Base-by-base conservation (phyloP, 1,140 invertebrate species). In the Lordiphosa clarofinis region DNA sequence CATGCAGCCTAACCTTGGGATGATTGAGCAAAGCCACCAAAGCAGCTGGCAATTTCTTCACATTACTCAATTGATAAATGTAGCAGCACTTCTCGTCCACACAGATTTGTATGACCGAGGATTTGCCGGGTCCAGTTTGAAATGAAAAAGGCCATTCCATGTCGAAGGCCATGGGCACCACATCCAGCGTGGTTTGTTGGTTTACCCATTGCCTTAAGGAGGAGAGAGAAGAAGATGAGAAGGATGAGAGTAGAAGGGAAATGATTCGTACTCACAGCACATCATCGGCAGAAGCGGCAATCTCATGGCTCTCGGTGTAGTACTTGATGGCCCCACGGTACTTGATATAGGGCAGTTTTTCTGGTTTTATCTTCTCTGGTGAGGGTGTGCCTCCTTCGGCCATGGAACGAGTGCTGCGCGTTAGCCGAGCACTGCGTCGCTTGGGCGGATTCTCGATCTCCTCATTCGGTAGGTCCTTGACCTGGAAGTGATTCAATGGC, bases 81-180 rank as follows among this genome's bases (percentile, higher is more conserved):
- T 92, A 90, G 70, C 92, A 93, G 28, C 89, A 81, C 31, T 84
- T 66, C 11, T 88, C 87, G 33, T 92, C 89, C 4, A 88, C 82
- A 63, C 91, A 92, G 46, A 93, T 90, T 87, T 93, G 92, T 46
- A 91, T 91, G 4, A 93, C 81, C 2, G 92, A 90, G 10, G 92
- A 92, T 87, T 91, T 92, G n/a, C 91, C 91, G 40, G 90, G 88
- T 9, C 92, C 91, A 11, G 90, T 92, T 89, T 92, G 89, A 60
- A 91, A 93, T 7, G 86, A 91, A 63, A 93, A 92, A 7, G 92
- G 91, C 92, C 92, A 93, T 75, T 93, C 92, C 66, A 92, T 89
- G 71, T 93, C 92, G 74, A 93, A 93, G 7, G 92, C 92, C 62
- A 93, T 78, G 1, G 91, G 89, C 31, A 91, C 71, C 13, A 90